Conservation (phyloP, 1,140 invertebrate species). For the Pollicipes pollicipes region DNA sequence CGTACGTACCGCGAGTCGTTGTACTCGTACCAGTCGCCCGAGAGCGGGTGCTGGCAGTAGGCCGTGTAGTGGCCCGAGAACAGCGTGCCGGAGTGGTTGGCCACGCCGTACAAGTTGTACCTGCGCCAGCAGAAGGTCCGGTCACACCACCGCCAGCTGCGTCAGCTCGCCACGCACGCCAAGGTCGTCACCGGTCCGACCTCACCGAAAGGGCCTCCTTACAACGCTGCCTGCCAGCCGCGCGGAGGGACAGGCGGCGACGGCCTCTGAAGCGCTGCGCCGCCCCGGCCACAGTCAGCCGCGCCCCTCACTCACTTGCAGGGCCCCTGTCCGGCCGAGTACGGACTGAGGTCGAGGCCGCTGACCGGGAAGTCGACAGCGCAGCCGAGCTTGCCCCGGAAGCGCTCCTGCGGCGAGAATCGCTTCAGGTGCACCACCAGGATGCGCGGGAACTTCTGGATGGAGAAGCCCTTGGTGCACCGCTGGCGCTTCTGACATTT, state of each 20-base stretch:
- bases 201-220: too few relatives aligned
- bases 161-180: too few relatives aligned
- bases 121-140: too few relatives aligned
- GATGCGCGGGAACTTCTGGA: slow-evolving; percentile 83
- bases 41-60: slow-evolving; percentile 74
- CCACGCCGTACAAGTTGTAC: slow-evolving; percentile 79
- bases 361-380: slow-evolving; percentile 70
- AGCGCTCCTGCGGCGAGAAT: slow-evolving; percentile 70
- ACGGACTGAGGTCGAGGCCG: slow-evolving; percentile 62
- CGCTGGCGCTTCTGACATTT: slow-evolving; percentile 74
- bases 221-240: too few relatives aligned
- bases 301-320: slow-evolving; percentile 7
- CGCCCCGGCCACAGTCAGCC: too few relatives aligned
- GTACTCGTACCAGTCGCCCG: slow-evolving; percentile 74
- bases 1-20: slow-evolving; percentile 63
- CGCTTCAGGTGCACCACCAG: slow-evolving; percentile 61
- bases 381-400: slow-evolving; percentile 66
- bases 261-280: too few relatives aligned
- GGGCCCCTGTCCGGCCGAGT: slow-evolving; percentile 30
- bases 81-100: slow-evolving; percentile 79
- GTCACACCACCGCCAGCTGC: too few relatives aligned
- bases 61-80: slow-evolving; percentile 90
- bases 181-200: too few relatives aligned
- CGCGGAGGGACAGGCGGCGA: too few relatives aligned
- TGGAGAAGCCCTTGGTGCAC: slow-evolving; percentile 81